These are phyloP conservation scores for Timema podura DNA, from an alignment of 2,888 invertebrate genomes.

Conservation along the genomic window DNA sequence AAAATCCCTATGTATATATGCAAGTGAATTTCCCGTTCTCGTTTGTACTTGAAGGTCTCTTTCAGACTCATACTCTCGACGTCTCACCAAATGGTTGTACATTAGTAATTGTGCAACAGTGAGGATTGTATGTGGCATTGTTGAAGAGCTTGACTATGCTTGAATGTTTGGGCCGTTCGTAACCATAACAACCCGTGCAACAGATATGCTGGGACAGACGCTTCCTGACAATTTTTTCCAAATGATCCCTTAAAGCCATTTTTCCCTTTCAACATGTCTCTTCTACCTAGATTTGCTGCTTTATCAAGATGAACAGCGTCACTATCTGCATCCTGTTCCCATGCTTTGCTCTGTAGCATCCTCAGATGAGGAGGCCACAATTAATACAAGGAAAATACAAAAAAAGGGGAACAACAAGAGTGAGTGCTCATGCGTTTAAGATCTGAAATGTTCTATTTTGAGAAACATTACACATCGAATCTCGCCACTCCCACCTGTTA, in stretches of 20 bases:
- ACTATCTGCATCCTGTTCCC: conserved; percentile 2
- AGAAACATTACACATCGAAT: too few relatives aligned
- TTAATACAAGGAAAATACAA: too few relatives aligned
- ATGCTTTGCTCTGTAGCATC: neutral
- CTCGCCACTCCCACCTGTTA: too few relatives aligned
- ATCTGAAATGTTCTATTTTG: too few relatives aligned
- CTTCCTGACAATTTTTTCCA: neutral
- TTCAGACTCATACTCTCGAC: neutral
- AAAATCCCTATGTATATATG: neutral
- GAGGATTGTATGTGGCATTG: neutral
- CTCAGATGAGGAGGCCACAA: too few relatives aligned
- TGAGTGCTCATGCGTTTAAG: too few relatives aligned
- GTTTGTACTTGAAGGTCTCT: neutral
- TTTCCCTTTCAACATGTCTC: neutral
- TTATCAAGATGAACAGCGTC: neutral
- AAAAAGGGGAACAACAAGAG: too few relatives aligned
- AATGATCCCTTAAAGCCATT: neutral
- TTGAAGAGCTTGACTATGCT: neutral
- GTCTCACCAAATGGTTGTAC: neutral
- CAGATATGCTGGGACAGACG: neutral
- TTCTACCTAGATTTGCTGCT: conserved; percentile 2
- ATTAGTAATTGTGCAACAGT: neutral
- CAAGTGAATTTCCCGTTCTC: conserved; percentile 1
- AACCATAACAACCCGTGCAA: neutral
- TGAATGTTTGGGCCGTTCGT: neutral